These are phyloP conservation scores for Pomacea canaliculata DNA, from an alignment of 2,888 invertebrate species.

Conservation along the genomic window DNA sequence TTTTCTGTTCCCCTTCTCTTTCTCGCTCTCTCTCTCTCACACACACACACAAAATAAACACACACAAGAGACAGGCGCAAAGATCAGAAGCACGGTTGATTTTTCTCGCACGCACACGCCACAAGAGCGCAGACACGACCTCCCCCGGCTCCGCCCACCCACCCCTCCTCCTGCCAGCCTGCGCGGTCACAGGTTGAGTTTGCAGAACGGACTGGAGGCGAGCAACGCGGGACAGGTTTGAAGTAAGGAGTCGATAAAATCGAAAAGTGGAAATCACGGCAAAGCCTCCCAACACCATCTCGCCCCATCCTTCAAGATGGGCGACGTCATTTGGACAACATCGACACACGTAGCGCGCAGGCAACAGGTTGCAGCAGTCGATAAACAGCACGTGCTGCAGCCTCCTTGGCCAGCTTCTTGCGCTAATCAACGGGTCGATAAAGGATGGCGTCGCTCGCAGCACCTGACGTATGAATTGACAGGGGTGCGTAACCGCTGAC, in stretches of 20 bases:
- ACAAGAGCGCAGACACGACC: too few species aligned
- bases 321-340: background rate
- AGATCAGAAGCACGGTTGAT: too few species aligned
- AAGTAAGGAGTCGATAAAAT: too few species aligned
- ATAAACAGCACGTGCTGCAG: constrained; percentile 3
- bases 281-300: too few species aligned
- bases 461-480: constrained; percentile 6
- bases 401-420: background rate
- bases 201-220: too few species aligned
- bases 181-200: too few species aligned
- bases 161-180: background rate
- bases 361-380: constrained; percentile 10
- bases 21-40: background rate
- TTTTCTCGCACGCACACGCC: too few species aligned
- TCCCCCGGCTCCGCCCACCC: background rate
- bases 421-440: background rate
- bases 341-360: background rate
- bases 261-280: too few species aligned
- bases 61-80: too few species aligned
- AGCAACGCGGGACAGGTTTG: too few species aligned
- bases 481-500: background rate
- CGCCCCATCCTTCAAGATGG: too few species aligned
- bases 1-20: background rate
- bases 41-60: constrained; percentile 2
- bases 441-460: background rate